These are phyloP conservation scores for Balaenoptera acutorostrata DNA, from an alignment of 2,113 vertebrate species.

Conservation along the genomic window DNA sequence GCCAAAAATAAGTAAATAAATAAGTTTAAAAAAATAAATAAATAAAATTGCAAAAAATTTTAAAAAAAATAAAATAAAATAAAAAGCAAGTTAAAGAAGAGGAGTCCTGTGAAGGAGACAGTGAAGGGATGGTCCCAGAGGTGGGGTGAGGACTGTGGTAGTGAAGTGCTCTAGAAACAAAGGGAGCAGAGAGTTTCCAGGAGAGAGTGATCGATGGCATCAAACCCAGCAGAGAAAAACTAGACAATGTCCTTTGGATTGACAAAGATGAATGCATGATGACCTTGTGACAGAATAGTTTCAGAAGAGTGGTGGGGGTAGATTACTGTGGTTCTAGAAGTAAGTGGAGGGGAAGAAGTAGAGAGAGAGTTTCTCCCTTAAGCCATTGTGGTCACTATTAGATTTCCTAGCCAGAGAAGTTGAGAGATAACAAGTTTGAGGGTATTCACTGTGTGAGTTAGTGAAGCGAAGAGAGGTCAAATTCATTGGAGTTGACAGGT, in stretches of 20 bases:
- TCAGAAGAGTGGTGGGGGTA: neutral
- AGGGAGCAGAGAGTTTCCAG: neutral
- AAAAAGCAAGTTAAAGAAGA: neutral
- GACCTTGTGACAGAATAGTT: neutral
- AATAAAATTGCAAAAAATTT: too few relatives aligned
- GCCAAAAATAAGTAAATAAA: too few relatives aligned
- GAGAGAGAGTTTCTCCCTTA: neutral
- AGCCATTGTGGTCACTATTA: neutral
- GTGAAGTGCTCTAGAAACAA: neutral
- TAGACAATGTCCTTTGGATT: neutral
- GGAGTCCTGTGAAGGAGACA: neutral
- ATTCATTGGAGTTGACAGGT: neutral
- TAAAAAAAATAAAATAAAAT: neutral
- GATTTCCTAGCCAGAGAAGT: neutral
- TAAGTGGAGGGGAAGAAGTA: neutral
- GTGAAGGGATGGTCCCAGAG: neutral
- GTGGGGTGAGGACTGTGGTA: neutral
- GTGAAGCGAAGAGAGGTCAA: neutral
- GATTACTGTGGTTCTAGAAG: neutral
- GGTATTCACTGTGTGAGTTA: neutral
- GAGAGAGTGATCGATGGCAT: neutral
- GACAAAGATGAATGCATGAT: neutral
- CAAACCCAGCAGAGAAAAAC: neutral
- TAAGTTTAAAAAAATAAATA: too few relatives aligned
- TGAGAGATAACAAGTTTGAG: neutral